These are phyloP conservation scores for Rhinolophus ferrumequinum DNA, from an alignment of 2,113 vertebrate genomes.

Conservation along the genomic window DNA sequence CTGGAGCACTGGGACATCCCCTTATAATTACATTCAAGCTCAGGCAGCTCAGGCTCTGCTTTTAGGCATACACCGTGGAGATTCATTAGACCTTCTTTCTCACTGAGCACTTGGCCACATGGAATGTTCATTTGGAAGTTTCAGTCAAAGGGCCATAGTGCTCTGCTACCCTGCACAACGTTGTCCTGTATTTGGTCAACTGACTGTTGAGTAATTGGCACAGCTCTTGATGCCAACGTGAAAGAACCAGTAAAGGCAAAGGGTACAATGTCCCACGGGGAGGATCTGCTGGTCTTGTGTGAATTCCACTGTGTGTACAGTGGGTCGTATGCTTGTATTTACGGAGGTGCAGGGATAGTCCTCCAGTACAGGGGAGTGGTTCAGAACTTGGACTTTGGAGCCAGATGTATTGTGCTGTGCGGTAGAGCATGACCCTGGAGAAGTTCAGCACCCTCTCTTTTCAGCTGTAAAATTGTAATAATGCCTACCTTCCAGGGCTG, in stretches of 20 bases:
- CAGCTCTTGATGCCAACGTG: slow-evolving; percentile 62
- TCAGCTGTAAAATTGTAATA: neutral
- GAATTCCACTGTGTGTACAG: neutral
- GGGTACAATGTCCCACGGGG: neutral
- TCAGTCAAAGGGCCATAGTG: slow-evolving; percentile 69
- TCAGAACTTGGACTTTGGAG: neutral
- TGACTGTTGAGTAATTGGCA: slow-evolving; percentile 82
- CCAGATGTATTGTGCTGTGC: neutral
- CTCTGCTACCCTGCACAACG: slow-evolving; percentile 61
- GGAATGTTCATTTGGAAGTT: slow-evolving; percentile 78
- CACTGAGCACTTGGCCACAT: slow-evolving; percentile 59
- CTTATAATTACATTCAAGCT: slow-evolving; percentile 57
- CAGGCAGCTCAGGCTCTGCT: neutral
- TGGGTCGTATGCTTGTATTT: neutral
- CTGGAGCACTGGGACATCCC: neutral
- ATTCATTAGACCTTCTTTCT: slow-evolving; percentile 75
- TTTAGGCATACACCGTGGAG: slow-evolving; percentile 33
- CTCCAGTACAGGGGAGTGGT: neutral
- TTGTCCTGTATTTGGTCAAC: slow-evolving; percentile 81
- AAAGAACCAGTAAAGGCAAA: slow-evolving; percentile 40
- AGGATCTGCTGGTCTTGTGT: neutral
- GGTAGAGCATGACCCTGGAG: neutral
- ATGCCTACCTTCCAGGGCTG: neutral
- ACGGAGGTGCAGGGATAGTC: neutral
- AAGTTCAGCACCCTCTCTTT: neutral